Evolutionary conservation across 2,113 vertebrate species (phyloP).

Genomic region (Gallinago jamesoni): DNA sequence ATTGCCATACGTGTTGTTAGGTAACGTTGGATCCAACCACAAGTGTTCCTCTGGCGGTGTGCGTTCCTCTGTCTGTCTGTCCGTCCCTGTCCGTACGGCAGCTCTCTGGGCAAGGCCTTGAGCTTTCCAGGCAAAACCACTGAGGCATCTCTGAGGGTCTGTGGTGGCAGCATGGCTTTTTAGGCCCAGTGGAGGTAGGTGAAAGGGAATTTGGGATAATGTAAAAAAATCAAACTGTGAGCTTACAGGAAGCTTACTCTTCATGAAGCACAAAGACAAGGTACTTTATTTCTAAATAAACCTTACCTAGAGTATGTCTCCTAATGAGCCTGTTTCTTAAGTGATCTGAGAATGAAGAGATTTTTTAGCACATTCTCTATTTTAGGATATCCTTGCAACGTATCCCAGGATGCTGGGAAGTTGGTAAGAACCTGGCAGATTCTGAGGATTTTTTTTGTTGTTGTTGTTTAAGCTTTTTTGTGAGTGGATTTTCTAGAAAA

Average conservation of each 20-base stretch:
- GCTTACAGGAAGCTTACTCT: neutral
- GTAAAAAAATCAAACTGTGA: accelerated
- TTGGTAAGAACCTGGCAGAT: neutral
- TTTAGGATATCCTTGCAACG: neutral
- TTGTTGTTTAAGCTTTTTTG: neutral
- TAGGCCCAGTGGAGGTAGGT: neutral
- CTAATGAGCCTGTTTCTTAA: neutral
- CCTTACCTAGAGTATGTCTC: neutral
- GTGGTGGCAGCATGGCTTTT: neutral
- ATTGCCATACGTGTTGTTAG: accelerated
- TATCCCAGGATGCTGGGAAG: neutral
- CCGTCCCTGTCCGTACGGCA: neutral
- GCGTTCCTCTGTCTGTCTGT: accelerated
- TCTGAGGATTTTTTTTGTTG: neutral
- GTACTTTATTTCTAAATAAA: neutral
- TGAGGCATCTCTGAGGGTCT: neutral
- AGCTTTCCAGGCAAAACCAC: neutral
- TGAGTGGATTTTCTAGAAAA: slow-evolving; percentile 14
- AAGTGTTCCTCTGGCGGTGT: accelerated
- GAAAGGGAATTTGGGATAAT: neutral
- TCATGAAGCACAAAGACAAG: slow-evolving; percentile 10
- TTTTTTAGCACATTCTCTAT: neutral
- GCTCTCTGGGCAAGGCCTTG: neutral
- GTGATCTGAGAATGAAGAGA: neutral
- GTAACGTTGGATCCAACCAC: accelerated